These are phyloP conservation scores for Brachionus plicatilis DNA, from an alignment of 1,140 invertebrate genomes.

Conservation along the genomic window DNA sequence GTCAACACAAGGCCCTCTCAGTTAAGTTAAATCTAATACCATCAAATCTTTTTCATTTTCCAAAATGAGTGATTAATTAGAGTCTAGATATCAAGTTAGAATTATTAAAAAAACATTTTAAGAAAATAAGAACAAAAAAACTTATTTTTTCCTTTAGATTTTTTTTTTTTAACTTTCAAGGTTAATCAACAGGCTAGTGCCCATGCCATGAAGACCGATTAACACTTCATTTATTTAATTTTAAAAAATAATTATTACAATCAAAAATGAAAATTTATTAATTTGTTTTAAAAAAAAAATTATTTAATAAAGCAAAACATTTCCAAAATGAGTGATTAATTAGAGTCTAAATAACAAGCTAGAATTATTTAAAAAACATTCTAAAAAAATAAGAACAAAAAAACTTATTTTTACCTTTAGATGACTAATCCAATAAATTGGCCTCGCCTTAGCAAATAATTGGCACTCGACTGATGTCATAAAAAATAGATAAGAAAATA, in stretches of 20 bases:
- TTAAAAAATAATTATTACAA: no score
- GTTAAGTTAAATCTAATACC: not conserved
- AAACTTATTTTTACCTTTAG: not conserved
- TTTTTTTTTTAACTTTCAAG: no score
- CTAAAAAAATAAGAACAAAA: not conserved
- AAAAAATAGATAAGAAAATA: not conserved
- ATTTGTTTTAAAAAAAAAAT: no score
- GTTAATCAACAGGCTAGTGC: no score
- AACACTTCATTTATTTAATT: no score
- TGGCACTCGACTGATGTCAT: not conserved
- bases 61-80: not conserved
- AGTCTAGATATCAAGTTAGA: not conserved
- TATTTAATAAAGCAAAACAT: no score
- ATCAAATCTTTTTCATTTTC: not conserved
- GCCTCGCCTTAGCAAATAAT: not conserved
- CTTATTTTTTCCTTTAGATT: not conserved
- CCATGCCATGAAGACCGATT: no score
- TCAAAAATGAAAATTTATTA: no score
- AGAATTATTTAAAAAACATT: slow-evolving; percentile 11
- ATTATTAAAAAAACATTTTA: slow-evolving; percentile 10
- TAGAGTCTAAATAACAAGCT: not conserved
- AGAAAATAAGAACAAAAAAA: not conserved
- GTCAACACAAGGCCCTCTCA: not conserved
- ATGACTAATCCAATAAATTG: not conserved
- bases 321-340: not conserved